Evolutionary conservation across 2,888 invertebrate genomes (phyloP).

Genomic region (Synanthedon vespiformis): DNA sequence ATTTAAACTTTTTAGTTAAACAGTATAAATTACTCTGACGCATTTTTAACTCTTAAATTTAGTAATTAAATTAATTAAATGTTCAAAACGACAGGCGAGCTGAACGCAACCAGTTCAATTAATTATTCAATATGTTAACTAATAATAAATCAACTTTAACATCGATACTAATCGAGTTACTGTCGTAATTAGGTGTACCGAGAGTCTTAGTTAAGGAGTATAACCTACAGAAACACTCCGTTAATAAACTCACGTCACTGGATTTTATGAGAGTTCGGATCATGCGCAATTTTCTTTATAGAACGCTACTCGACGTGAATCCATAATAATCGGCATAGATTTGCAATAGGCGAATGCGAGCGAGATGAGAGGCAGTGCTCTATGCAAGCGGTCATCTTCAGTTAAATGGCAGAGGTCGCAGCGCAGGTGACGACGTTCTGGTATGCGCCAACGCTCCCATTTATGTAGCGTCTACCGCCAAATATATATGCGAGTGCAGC

Average conservation of each 20-base stretch:
- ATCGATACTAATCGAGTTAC: too few relatives aligned
- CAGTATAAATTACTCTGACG: too few relatives aligned
- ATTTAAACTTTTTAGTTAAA: too few relatives aligned
- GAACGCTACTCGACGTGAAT: slow-evolving; percentile 27
- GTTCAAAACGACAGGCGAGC: too few relatives aligned
- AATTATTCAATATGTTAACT: too few relatives aligned
- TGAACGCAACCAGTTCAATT: too few relatives aligned
- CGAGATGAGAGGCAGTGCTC: slow-evolving; percentile 53
- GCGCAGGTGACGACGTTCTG: slow-evolving; percentile 23
- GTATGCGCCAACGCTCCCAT: slow-evolving; percentile 35
- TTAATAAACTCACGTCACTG: too few relatives aligned
- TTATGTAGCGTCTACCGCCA: slow-evolving; percentile 3
- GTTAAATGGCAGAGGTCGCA: slow-evolving; percentile 51
- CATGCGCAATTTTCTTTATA: slow-evolving; percentile 34
- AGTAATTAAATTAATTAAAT: neutral
- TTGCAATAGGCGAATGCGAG: slow-evolving; percentile 40
- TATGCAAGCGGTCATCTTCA: slow-evolving; percentile 49
- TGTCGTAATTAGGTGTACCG: too few relatives aligned
- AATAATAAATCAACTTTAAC: too few relatives aligned
- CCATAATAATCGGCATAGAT: slow-evolving; percentile 50
- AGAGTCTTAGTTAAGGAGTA: too few relatives aligned
- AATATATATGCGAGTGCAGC: neutral
- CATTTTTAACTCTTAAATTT: too few relatives aligned
- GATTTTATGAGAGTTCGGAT: neutral
- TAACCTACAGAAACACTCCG: too few relatives aligned